Conservation (phyloP, 2,888 invertebrate species). For the Drosophila imparisetae region DNA sequence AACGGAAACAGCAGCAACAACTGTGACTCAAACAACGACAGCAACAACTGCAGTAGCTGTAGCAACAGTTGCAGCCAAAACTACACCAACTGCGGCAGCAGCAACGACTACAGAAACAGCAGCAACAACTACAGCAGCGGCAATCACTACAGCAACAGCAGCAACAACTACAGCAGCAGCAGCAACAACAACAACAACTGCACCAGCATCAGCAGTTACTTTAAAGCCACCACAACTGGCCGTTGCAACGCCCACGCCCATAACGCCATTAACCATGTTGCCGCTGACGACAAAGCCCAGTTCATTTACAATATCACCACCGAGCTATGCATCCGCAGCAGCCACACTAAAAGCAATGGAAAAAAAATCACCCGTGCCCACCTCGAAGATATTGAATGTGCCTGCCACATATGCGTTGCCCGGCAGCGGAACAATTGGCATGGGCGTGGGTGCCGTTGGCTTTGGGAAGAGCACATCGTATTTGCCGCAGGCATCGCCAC, state of each 20-base stretch:
- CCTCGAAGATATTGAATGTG: slow-evolving; percentile 81
- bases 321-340: slow-evolving; percentile 53
- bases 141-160: slow-evolving; percentile 9
- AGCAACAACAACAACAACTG: slow-evolving; percentile 8
- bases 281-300: slow-evolving; percentile 76
- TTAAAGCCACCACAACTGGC: slow-evolving; percentile 16
- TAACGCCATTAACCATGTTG: slow-evolving; percentile 71
- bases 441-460: slow-evolving; percentile 28
- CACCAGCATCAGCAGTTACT: slow-evolving; percentile 13
- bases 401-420: slow-evolving; percentile 81
- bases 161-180: slow-evolving; percentile 21
- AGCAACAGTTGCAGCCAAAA: slow-evolving; percentile 47
- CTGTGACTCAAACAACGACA: background rate
- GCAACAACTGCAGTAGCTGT: slow-evolving; percentile 15
- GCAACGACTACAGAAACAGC: slow-evolving; percentile 13
- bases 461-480: slow-evolving; percentile 77
- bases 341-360: slow-evolving; percentile 69
- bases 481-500: slow-evolving; percentile 81
- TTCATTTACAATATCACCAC: slow-evolving; percentile 50
- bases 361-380: slow-evolving; percentile 82
- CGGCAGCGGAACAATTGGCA: slow-evolving; percentile 36
- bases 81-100: slow-evolving; percentile 1
- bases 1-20: slow-evolving; percentile 7
- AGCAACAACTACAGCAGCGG: slow-evolving; percentile 5
- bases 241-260: slow-evolving; percentile 33